Evolutionary conservation across 1,140 invertebrate genomes (phyloP).

Genomic region (Anoplophora glabripennis): DNA sequence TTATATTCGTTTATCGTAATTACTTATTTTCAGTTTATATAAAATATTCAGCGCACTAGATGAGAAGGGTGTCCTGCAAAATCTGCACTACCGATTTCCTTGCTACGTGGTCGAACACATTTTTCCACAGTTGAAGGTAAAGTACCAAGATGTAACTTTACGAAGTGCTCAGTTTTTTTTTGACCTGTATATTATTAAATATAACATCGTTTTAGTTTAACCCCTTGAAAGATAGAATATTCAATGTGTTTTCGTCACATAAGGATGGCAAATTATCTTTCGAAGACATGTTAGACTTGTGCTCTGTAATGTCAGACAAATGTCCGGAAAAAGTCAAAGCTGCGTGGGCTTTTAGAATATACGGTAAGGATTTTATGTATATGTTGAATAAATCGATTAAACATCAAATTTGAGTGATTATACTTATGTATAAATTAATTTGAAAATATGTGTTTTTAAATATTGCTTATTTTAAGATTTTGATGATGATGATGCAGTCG

Average conservation of each 20-base stretch:
- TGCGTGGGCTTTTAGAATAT: slow-evolving; percentile 74
- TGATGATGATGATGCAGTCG: slow-evolving; percentile 59
- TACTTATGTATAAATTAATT: too few species aligned
- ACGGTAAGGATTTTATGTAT: slow-evolving; percentile 54
- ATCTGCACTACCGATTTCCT: slow-evolving; percentile 53
- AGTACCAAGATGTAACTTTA: background rate
- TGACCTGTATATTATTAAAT: slow-evolving; percentile 1
- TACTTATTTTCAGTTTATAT: slow-evolving; percentile 50
- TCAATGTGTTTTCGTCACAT: slow-evolving; percentile 69
- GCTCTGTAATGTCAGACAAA: slow-evolving; percentile 67
- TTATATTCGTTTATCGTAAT: background rate
- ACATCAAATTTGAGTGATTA: too few species aligned
- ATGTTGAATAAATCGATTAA: too few species aligned
- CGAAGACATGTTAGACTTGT: slow-evolving; percentile 73
- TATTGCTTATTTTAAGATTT: slow-evolving; percentile 53
- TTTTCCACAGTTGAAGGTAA: slow-evolving; percentile 56
- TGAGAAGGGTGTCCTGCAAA: slow-evolving; percentile 45
- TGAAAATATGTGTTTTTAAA: too few species aligned
- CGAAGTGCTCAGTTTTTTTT: background rate
- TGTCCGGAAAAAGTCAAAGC: slow-evolving; percentile 69
- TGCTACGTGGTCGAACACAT: slow-evolving; percentile 51
- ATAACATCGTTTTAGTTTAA: slow-evolving; percentile 58
- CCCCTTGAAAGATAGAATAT: slow-evolving; percentile 67
- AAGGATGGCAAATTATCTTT: slow-evolving; percentile 64
- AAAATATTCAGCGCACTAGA: slow-evolving; percentile 54